Conservation (phyloP, 2,113 vertebrate genomes). For the Hoplias malabaricus region DNA sequence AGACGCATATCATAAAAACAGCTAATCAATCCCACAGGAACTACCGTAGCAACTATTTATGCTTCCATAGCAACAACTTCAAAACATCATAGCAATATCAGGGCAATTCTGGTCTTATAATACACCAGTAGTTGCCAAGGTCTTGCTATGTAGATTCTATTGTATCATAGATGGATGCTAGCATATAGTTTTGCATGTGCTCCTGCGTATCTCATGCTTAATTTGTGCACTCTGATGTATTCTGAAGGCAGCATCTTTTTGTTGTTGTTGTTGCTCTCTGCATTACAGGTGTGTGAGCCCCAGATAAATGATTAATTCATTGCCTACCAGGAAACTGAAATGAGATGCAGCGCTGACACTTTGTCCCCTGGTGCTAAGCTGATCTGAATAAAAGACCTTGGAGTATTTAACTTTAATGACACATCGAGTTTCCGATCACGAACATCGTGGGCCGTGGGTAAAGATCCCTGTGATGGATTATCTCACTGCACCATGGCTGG, state of each 20-base stretch:
- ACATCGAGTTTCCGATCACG: slow-evolving; percentile 15
- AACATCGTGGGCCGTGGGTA: slow-evolving; percentile 24
- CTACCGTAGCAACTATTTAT: no score
- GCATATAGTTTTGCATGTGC: no score
- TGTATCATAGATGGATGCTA: no score
- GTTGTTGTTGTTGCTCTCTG: slow-evolving; percentile 12
- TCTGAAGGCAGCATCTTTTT: neutral
- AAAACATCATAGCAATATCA: no score
- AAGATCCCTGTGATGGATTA: slow-evolving; percentile 38
- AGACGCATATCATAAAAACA: no score
- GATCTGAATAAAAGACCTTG: slow-evolving; percentile 44
- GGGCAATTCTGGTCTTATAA: no score
- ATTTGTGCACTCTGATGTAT: neutral
- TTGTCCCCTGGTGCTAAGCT: slow-evolving; percentile 17
- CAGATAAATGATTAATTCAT: slow-evolving; percentile 48
- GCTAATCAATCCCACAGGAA: no score
- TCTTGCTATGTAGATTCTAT: no score
- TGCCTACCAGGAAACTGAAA: slow-evolving; percentile 38
- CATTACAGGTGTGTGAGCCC: slow-evolving; percentile 39
- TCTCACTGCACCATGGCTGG: slow-evolving; percentile 23
- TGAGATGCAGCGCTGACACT: slow-evolving; percentile 45
- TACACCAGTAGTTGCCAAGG: no score
- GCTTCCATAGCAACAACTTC: no score
- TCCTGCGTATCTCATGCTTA: no score
- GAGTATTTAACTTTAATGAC: slow-evolving; percentile 47